These are phyloP conservation scores for Syngnathus rostellatus DNA, from an alignment of 2,797 vertebrate species.

Conservation along the genomic window DNA sequence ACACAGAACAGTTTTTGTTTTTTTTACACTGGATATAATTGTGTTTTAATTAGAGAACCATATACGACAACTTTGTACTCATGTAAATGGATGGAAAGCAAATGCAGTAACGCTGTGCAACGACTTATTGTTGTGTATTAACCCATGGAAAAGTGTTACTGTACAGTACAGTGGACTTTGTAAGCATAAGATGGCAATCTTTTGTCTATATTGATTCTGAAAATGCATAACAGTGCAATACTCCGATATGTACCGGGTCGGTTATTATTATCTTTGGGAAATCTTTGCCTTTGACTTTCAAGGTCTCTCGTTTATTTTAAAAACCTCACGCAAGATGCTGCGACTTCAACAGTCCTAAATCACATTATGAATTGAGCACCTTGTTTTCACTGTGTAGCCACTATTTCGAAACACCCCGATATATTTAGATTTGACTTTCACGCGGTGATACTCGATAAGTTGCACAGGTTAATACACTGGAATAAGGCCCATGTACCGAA, in stretches of 20 bases:
- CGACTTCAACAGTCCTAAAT: slow-evolving; percentile 15
- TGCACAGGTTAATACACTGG: slow-evolving; percentile 58
- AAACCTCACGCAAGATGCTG: slow-evolving; percentile 34
- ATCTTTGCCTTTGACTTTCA: slow-evolving; percentile 22
- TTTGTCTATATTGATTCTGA: slow-evolving; percentile 27
- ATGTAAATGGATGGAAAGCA: slow-evolving; percentile 54
- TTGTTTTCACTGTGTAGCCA: slow-evolving; percentile 50
- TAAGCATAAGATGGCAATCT: slow-evolving; percentile 17
- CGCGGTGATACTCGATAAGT: slow-evolving; percentile 36
- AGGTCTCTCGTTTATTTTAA: slow-evolving; percentile 13
- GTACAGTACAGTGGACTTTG: slow-evolving; percentile 29
- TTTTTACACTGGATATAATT: slow-evolving; percentile 44
- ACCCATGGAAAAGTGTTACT: slow-evolving; percentile 35
- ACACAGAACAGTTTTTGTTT: slow-evolving; percentile 39
- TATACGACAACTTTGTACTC: slow-evolving; percentile 59
- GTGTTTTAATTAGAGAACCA: slow-evolving; percentile 42
- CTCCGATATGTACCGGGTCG: slow-evolving; percentile 10
- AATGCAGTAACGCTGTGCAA: slow-evolving; percentile 49
- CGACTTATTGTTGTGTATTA: slow-evolving; percentile 64
- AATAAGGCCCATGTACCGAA: slow-evolving; percentile 51
- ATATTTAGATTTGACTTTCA: slow-evolving; percentile 46
- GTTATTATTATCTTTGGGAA: slow-evolving; percentile 19
- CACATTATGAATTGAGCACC: slow-evolving; percentile 34
- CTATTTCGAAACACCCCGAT: slow-evolving; percentile 40
- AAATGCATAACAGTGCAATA: slow-evolving; percentile 37